Base-by-base conservation (phyloP, 2,797 vertebrate genomes). In the Erethizon dorsatum region DNA sequence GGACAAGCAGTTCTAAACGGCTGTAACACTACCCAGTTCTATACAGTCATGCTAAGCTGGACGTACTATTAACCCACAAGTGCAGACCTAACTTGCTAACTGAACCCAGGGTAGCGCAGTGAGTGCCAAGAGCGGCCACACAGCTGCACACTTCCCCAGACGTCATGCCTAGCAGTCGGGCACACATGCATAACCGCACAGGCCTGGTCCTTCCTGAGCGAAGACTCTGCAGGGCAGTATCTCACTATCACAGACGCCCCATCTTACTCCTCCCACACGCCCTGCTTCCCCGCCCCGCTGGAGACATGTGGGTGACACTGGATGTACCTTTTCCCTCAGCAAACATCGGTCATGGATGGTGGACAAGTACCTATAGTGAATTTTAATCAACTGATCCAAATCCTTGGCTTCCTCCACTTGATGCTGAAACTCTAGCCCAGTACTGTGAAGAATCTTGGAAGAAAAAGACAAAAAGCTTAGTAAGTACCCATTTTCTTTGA, bases 371-470 rank as follows among this genome's bases (percentile, higher is more conserved):
- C 99, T 99, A 98, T 99, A 99, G 97, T 99, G 99, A 98, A 99
- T 99, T 99, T 99, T 99, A 98, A 99, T 99, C 92, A 99, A 98
- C 50, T 99, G 99, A 98, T 99, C 99, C 98, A 99, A 98, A 98
- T 99, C 99, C 95, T 99, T 99, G 31, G 99, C 99, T 98, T 99
- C 99, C 96, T 99, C 99, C 0, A 99, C 99, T 97, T 99, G 99
- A 98, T 99, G 99, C 96, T 99, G 99, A 98, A 99, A 99, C 98
- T 99, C 99, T 98, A 99, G 98, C 7, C 99, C 99, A 0, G 99
- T 99, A 98, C 99, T 99, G 97, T 99, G 99, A 93, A 99, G 99
- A 97, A 99, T 99, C 99, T 99, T 98, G 56, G 98, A 79, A 97
- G 90, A 95, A 59, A 97, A 78, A 98, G 18, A 94, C 18, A 52